Evolutionary conservation across 2,113 vertebrate species (phyloP).

Genomic region (Henicopernis longicauda): DNA sequence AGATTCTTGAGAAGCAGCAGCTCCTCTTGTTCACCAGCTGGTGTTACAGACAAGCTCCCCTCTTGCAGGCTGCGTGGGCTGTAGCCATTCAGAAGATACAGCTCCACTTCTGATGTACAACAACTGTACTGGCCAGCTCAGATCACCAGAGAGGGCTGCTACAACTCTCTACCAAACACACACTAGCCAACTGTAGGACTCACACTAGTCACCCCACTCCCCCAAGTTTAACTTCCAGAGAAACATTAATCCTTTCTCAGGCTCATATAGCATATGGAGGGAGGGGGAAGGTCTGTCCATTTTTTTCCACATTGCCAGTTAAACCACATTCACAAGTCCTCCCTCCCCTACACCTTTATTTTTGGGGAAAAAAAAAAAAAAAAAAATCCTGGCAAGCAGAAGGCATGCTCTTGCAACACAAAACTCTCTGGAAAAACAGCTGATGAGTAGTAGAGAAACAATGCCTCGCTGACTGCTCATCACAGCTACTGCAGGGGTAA

Average conservation of each 20-base stretch:
- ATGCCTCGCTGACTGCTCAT: neutral
- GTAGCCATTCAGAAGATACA: neutral
- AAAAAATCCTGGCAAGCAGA: neutral
- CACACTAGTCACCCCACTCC: neutral
- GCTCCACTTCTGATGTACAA: neutral
- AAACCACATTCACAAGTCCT: neutral
- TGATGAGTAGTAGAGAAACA: neutral
- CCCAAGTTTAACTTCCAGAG: neutral
- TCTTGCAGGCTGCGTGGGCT: neutral
- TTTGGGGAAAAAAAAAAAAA: neutral
- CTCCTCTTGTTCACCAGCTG: neutral
- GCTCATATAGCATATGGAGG: fast-evolving
- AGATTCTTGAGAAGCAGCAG: neutral
- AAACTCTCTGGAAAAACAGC: neutral
- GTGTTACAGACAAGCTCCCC: neutral
- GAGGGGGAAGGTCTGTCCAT: neutral
- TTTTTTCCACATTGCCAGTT: neutral
- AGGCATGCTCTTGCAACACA: fast-evolving
- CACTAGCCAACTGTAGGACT: neutral
- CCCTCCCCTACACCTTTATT: neutral
- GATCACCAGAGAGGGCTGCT: neutral
- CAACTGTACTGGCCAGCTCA: neutral
- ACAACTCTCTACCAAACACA: neutral
- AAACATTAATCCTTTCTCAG: neutral
- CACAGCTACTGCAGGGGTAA: neutral